These are phyloP conservation scores for Heliconius cydno DNA, from an alignment of 2,888 invertebrate genomes.

Conservation along the genomic window DNA sequence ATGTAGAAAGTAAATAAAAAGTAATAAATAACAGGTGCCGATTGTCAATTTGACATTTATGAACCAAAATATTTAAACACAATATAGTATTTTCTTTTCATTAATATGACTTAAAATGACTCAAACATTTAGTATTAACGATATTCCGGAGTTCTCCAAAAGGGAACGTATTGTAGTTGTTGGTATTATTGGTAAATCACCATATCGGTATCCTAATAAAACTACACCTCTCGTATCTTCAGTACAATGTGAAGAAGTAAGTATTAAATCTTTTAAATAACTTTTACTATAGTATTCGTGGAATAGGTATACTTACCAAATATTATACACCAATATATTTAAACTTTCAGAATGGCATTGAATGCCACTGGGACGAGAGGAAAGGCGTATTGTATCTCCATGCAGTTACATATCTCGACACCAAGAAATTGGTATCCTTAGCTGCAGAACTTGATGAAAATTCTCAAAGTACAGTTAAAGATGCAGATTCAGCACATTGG, in stretches of 20 bases:
- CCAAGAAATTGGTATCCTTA: slow-evolving; percentile 62
- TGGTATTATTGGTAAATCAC: slow-evolving; percentile 88
- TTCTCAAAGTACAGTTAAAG: slow-evolving; percentile 68
- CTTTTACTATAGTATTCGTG: not conserved
- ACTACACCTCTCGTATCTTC: slow-evolving; percentile 82
- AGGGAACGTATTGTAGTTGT: slow-evolving; percentile 86
- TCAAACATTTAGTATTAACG: slow-evolving; percentile 68
- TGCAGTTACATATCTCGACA: slow-evolving; percentile 77
- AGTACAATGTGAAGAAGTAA: slow-evolving; percentile 73
- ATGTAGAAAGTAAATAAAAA: not conserved
- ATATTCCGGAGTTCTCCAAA: slow-evolving; percentile 77
- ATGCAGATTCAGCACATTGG: slow-evolving; percentile 83
- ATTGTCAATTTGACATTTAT: slow-evolving; percentile 12
- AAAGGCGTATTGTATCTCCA: slow-evolving; percentile 80
- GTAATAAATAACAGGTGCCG: not conserved
- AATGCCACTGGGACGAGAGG: slow-evolving; percentile 84
- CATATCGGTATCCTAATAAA: slow-evolving; percentile 86
- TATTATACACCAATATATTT: not conserved
- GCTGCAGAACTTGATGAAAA: slow-evolving; percentile 66
- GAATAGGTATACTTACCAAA: not conserved
- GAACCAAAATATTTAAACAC: slow-evolving; percentile 5
- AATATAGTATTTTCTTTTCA: not conserved
- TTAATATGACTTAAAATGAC: slow-evolving; percentile 36
- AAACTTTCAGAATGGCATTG: slow-evolving; percentile 80
- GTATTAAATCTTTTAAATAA: slow-evolving; percentile 32